Conservation (phyloP, 2,888 invertebrate species). For the Euphydryas editha region DNA sequence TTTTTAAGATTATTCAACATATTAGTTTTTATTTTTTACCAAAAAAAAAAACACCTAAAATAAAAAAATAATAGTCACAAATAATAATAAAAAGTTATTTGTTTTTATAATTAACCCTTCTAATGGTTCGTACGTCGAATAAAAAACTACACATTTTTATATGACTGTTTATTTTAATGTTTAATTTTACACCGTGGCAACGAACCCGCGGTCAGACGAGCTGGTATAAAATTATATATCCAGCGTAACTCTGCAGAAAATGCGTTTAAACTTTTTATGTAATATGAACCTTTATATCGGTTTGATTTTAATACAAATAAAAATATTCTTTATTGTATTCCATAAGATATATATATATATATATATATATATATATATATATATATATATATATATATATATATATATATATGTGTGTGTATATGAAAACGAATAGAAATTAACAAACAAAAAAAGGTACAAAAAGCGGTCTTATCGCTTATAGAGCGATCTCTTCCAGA, state of each 20-base stretch:
- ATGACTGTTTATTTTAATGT: conserved; percentile 78
- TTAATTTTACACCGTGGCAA: conserved; percentile 79
- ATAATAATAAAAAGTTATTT: background rate
- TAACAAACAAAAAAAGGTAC: too few species aligned
- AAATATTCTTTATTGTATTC: too few species aligned
- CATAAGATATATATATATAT: too few species aligned
- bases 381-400: too few species aligned
- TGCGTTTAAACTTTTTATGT: conserved; percentile 50
- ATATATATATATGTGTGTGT: too few species aligned
- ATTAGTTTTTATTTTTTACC: too few species aligned
- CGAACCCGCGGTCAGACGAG: conserved; percentile 56
- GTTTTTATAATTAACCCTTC: conserved; percentile 51
- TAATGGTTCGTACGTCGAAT: conserved; percentile 54
- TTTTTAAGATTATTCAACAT: too few species aligned
- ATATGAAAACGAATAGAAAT: too few species aligned
- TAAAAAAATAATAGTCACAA: background rate
- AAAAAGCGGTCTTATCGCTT: too few species aligned
- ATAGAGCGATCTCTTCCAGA: too few species aligned
- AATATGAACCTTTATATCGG: conserved; percentile 43
- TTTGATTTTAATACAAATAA: conserved; percentile 36
- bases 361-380: too few species aligned
- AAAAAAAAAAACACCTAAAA: background rate
- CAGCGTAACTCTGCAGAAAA: conserved; percentile 50
- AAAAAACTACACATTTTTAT: conserved; percentile 68
- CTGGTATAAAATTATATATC: conserved; percentile 53